Conservation (phyloP, 2,888 invertebrate genomes). For the Cylindroiulus punctatus region DNA sequence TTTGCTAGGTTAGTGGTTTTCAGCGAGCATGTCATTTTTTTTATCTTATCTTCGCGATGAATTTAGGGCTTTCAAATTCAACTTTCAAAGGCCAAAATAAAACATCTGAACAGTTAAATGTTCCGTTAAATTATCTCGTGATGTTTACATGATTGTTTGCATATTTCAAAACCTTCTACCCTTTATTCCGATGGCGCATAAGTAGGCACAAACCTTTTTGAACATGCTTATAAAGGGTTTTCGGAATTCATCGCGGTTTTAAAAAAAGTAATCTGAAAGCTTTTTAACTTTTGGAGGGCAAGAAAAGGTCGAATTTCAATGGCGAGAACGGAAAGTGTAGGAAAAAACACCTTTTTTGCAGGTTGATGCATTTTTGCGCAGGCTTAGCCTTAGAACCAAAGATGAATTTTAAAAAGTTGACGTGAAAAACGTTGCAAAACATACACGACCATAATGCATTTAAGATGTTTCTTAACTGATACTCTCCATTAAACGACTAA, state of each 20-base stretch:
- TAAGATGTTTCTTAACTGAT: background rate
- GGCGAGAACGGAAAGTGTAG: background rate
- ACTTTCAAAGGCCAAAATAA: constrained; percentile 10
- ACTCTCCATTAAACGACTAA: background rate
- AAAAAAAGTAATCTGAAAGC: background rate
- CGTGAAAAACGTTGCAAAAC: constrained; percentile 14
- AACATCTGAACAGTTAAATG: constrained; percentile 23
- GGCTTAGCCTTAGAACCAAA: background rate
- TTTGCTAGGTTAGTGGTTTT: constrained; percentile 34
- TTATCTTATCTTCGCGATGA: constrained; percentile 33
- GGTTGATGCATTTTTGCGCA: background rate
- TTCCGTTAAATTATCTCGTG: constrained; percentile 42
- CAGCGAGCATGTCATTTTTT: background rate
- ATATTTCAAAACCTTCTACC: constrained; percentile 21
- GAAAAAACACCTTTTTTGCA: background rate
- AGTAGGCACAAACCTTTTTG: constrained; percentile 19
- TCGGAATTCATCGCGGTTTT: constrained; percentile 10
- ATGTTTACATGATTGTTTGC: constrained; percentile 25
- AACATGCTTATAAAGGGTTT: background rate
- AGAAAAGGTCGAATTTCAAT: constrained; percentile 38
- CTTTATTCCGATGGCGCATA: constrained; percentile 13
- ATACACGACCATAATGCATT: background rate
- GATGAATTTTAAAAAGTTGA: background rate
- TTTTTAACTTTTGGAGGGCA: constrained; percentile 15
- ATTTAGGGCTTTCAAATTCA: constrained; percentile 3